Base-by-base conservation (phyloP, 1,140 invertebrate genomes). In the Penaeus japonicus region DNA sequence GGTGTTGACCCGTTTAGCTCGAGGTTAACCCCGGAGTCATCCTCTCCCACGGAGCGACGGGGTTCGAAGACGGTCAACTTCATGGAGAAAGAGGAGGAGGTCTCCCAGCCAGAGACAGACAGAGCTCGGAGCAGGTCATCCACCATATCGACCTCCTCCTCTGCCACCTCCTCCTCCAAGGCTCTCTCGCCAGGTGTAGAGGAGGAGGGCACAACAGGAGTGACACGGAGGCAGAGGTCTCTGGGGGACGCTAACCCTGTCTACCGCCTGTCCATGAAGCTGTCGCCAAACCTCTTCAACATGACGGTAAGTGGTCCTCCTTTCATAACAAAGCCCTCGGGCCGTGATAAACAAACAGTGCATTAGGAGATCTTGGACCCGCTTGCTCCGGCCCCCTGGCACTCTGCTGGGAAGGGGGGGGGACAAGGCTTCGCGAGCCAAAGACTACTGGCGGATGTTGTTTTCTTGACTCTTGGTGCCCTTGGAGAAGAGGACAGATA, bases 181-280 rank as follows among this genome's bases (percentile, higher is more conserved):
- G 24, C 62, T 27, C 30, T 70, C 2, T 59, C 77, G 55, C 54
- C 18, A 18, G 55, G 54, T 1, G 3, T 2, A 1, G 24, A 0
- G 54, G 47, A 7, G 39, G 55, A 77, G 47, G 47, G 24, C 65
- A 32, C 22, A 47, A 15, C 22, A 53, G 27, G n/a, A 47, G 65
- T 17, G 47, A 47, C 4, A 55, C 4, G 62, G 35, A 32, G 65
- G 73, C 86, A 82, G 24, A 54, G 86, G 86, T 39, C 79, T 2
- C 65, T 88, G 0, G 86, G 86, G 20, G 86, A 88, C 15, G 80
- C 65, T n/a, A 88, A 88, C 39, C 86, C 86, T 39, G 86, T 88
- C 62, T 88, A 88, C 80, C 86, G 86, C 12, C 86, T 88, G 39
- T 88, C 86, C 77, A 30, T 88, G 62, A 88, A 88, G 35, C 79